Conservation (phyloP, 1,140 invertebrate genomes). For the Drosophila aff. region DNA sequence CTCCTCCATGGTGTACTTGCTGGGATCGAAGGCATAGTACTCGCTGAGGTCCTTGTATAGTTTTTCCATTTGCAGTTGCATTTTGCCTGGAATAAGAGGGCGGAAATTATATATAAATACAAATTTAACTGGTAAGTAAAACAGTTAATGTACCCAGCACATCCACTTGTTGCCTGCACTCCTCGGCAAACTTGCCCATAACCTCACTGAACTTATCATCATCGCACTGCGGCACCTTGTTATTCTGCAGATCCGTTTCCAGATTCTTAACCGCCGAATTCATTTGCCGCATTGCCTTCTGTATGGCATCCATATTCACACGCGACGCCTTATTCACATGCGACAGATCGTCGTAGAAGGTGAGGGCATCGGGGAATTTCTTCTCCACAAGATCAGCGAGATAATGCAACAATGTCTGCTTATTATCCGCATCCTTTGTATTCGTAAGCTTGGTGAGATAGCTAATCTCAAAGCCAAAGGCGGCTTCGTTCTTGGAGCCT, state of each 20-base stretch:
- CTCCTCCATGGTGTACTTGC: conserved; percentile 97
- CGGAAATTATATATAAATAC: not conserved
- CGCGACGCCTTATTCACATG: conserved; percentile 93
- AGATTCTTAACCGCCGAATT: conserved; percentile 93
- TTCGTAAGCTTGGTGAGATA: conserved; percentile 97
- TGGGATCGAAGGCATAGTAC: conserved; percentile 96
- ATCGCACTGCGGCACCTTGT: conserved; percentile 90
- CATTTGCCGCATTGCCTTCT: conserved; percentile 94
- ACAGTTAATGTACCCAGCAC: conserved; percentile 87
- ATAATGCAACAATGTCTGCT: conserved; percentile 96
- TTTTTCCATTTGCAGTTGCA: conserved; percentile 97
- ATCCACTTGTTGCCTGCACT: conserved; percentile 94
- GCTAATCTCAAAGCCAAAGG: conserved; percentile 98
- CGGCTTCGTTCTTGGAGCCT: conserved; percentile 96
- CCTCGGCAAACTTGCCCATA: conserved; percentile 92
- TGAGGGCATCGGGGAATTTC: conserved; percentile 94
- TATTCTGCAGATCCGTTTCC: conserved; percentile 94
- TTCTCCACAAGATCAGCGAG: conserved; percentile 94
- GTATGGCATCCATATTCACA: conserved; percentile 94
- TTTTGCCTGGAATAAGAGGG: conserved; percentile 86
- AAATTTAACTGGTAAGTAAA: not conserved
- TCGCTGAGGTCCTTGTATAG: conserved; percentile 94
- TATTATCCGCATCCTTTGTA: conserved; percentile 97
- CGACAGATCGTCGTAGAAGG: conserved; percentile 94
- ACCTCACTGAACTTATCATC: conserved; percentile 93